phyloP scores from a whole-genome alignment of 1,140 invertebrate species.

The Drosophila punjabiensis region DNA sequence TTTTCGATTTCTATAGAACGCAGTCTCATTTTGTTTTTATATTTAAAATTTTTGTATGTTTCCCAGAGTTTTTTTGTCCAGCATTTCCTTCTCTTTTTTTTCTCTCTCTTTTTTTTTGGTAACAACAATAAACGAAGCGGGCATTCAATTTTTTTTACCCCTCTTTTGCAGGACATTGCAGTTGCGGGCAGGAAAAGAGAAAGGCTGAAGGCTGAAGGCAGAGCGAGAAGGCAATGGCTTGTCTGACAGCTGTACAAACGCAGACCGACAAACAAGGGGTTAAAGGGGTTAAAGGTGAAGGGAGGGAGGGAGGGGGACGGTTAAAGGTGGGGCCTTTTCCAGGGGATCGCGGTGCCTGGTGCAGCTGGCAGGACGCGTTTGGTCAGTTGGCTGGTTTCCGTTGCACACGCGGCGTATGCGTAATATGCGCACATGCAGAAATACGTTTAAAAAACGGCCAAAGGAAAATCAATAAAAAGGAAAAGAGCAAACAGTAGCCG shows the following conservation, averaged over 20 bases:
- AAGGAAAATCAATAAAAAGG: conserved; percentile 76
- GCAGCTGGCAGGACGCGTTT: conserved; percentile 67
- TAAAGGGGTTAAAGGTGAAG: not conserved
- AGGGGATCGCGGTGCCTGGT: not conserved
- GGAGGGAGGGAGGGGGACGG: not conserved
- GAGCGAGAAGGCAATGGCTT: conserved; percentile 40
- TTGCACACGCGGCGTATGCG: conserved; percentile 75
- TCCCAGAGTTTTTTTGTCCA: not conserved
- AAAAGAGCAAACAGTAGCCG: conserved; percentile 28
- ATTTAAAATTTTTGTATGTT: conserved; percentile 12
- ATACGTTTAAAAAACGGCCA: conserved; percentile 18
- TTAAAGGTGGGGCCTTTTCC: not conserved
- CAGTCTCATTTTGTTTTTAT: not conserved
- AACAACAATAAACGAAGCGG: conserved; percentile 34
- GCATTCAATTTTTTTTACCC: conserved; percentile 5
- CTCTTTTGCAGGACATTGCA: conserved; percentile 16
- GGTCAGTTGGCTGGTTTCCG: conserved; percentile 79
- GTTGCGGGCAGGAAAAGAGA: conserved; percentile 20
- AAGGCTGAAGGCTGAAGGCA: not conserved
- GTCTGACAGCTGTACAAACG: conserved; percentile 78
- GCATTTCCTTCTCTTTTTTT: not conserved
- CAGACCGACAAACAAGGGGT: conserved; percentile 60
- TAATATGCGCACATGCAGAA: conserved; percentile 71
- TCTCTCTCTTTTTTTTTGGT: conserved; percentile 5
- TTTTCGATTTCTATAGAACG: not conserved